phyloP scores from a whole-genome alignment of 2,797 vertebrate species.

The Anas capensis region DNA sequence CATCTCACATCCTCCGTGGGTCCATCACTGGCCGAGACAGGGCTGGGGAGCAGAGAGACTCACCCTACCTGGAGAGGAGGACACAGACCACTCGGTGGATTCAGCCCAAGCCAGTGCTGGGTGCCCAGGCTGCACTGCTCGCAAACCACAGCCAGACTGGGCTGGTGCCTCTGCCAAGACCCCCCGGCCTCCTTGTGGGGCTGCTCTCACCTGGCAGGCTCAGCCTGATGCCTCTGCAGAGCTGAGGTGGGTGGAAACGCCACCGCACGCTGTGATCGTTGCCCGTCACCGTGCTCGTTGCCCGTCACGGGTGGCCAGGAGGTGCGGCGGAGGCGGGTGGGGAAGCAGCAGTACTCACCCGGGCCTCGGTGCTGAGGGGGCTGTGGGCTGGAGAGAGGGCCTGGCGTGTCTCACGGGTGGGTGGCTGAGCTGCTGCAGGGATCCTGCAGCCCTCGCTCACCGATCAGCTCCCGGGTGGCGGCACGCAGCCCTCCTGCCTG shows the following conservation, averaged over 20 bases:
- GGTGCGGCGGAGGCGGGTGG: neutral
- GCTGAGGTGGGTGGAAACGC: neutral
- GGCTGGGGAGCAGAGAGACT: too few relatives aligned
- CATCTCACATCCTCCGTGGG: neutral
- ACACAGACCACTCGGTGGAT: accelerated
- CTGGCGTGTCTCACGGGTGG: accelerated
- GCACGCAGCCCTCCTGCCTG: neutral
- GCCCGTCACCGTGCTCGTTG: neutral
- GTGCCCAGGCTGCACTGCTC: neutral
- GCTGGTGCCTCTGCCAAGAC: neutral
- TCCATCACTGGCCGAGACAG: too few relatives aligned
- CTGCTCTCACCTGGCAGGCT: neutral
- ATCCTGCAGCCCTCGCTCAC: neutral
- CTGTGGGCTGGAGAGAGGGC: neutral
- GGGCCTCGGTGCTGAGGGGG: neutral
- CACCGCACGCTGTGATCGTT: neutral
- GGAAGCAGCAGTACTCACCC: neutral
- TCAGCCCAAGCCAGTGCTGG: neutral
- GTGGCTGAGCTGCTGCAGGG: neutral
- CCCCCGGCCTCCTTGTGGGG: neutral
- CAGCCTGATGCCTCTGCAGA: neutral
- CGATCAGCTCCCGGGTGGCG: accelerated
- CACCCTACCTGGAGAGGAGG: neutral
- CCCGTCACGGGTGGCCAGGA: neutral
- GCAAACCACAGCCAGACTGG: accelerated